These are phyloP conservation scores for Discoglossus pictus DNA, from an alignment of 2,797 vertebrate species.

Conservation along the genomic window DNA sequence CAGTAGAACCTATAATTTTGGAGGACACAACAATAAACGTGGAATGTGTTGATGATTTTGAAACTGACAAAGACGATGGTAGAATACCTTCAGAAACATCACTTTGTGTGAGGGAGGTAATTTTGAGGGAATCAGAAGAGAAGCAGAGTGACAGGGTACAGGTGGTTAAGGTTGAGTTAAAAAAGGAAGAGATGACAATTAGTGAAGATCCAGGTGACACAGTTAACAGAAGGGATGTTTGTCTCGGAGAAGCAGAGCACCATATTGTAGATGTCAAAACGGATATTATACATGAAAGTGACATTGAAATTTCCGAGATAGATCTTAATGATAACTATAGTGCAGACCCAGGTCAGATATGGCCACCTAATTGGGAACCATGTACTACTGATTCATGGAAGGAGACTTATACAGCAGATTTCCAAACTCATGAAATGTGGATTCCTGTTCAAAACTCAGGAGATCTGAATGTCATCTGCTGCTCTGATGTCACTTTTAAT, in stretches of 20 bases:
- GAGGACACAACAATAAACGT: neutral
- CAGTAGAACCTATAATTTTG: neutral
- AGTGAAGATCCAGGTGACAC: neutral
- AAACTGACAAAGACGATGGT: neutral
- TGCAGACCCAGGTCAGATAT: conserved; percentile 54
- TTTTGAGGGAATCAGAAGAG: neutral
- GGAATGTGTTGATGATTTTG: neutral
- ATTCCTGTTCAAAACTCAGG: conserved; percentile 63
- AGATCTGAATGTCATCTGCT: conserved; percentile 66
- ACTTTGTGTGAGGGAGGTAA: neutral
- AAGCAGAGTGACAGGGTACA: neutral
- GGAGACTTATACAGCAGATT: conserved; percentile 61
- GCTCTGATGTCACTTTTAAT: conserved; percentile 61
- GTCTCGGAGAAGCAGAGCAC: neutral
- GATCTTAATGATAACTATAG: conserved; percentile 14
- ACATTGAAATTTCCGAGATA: conserved; percentile 3
- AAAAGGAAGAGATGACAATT: neutral
- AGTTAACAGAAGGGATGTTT: neutral
- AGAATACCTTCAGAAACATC: no score
- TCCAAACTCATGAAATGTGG: conserved; percentile 62
- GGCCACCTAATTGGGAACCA: conserved; percentile 68
- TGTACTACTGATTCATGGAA: conserved; percentile 61
- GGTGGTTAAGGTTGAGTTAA: neutral
- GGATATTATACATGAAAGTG: conserved; percentile 45
- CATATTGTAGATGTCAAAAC: conserved; percentile 19